Evolutionary conservation across 2,113 vertebrate species (phyloP), one percentile per base, ranked within the genome.

Genomic region (Aix galericulata): DNA sequence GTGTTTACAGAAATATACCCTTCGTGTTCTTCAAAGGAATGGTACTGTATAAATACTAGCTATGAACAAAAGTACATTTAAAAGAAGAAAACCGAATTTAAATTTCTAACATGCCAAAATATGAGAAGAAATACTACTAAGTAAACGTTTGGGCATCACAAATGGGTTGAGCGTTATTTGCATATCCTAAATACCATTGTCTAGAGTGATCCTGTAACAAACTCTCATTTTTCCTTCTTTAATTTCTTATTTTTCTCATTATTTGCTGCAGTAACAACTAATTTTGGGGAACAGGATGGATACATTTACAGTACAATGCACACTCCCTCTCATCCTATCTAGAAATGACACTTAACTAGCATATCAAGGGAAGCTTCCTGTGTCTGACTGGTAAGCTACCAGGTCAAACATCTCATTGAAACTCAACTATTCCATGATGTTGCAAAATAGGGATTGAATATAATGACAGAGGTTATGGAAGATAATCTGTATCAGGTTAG

Each of bases 271-370:
- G 34, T 42, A 50, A 31, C 25, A 31, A 32, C 6, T 4, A 44
- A 46, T 6, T 38, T 34, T n/a, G 58, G 9, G 44, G 5, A 34
- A 52, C 23, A 23, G 67, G 38, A 67, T 0, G 20, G 36, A 55
- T 7, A 22, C 32, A 21, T 0, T 1, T 13, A 17, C 11, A 76
- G 46, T 5, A 8, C 22, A 23, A 5, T 2, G 8, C 9, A n/a
- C 31, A 8, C n/a, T 2, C 15, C 27, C n/a, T 52, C 58, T 64
- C 17, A 25, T 17, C 25, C 21, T 0, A 0, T 14, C 31, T 32
- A 25, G 53, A 53, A 48, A 32, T 1, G 7, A 23, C 27, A 17
- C 26, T 9, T 2, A 6, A 60, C 56, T 40, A 23, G 68, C 32
- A 26, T 13, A 4, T 4, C 36, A 32, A n/a, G 22, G 26, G 18